Evolutionary conservation across 2,888 invertebrate genomes (phyloP), one percentile per base, ranked within the genome.

Genomic region (Acanthoscelides obtectus): DNA sequence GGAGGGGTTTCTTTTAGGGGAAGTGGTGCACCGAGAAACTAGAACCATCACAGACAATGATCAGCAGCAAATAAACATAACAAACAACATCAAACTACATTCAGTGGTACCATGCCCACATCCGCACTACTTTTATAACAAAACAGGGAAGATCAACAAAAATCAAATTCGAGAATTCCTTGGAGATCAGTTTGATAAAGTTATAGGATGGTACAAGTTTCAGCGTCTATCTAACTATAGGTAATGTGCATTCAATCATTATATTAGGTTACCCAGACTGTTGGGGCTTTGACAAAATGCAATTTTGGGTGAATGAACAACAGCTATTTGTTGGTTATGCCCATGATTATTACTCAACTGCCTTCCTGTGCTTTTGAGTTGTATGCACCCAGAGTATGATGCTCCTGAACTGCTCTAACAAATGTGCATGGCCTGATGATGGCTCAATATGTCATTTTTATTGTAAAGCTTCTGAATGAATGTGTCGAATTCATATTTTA

Each of bases 201-300:
- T 92, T 22, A 88, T 92, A 12, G 92, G 91, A 22, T 92, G 92
- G 92, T 92, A 90, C 81, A 89, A 89, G 81, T 91, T 89, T 79
- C 87, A 90, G 75, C 86, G 87, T 75, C 87, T 88, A 70, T 86
- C 86, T 68, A 86, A 84, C 66, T 45, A 45, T 45, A 45, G 45
- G 45, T 45, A 45, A 45, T 12, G 3, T 45, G 6, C 17, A 12
- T 1, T 45, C 8, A 45, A 17, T 12, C 45, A 45, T 17, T 45
- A 25, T 25, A 25, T 25, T 8, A 5, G 25, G 8, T 25, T 25
- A 25, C 25, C 8, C n/a, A n/a, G n/a, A n/a, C 3, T 25, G 25
- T 25, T 25, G 8, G 25, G 8, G 4, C 25, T 8, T 25, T 25
- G 8, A 5, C 25, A 25, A 25, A 25, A 25, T 5, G 25, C n/a